phyloP scores from a whole-genome alignment of 2,797 vertebrate genomes.

The Phoebastria nigripes region DNA sequence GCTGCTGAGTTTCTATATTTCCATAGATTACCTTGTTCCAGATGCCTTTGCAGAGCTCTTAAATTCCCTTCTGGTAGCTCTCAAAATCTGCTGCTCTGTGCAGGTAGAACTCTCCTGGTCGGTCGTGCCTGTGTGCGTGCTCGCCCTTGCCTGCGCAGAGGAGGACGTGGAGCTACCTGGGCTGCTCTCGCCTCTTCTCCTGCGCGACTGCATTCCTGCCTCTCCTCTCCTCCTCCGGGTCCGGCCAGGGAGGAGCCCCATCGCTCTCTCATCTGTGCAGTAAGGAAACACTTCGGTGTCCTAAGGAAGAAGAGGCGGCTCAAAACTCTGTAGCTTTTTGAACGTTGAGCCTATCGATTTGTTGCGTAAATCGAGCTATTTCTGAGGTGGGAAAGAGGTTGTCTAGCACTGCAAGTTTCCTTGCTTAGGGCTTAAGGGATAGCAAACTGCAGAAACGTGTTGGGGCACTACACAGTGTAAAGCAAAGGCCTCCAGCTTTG shows the following conservation, averaged over 20 bases:
- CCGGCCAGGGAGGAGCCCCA: not conserved
- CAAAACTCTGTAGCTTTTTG: not conserved
- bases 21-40: not conserved
- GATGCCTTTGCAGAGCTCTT: not conserved
- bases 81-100: not conserved
- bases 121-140: not conserved
- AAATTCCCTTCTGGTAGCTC: not conserved
- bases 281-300: not conserved
- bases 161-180: not conserved
- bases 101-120: not conserved
- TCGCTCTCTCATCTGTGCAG: not conserved
- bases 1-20: not conserved
- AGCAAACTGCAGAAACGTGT: slow-evolving; percentile 7
- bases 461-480: not conserved
- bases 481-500: not conserved
- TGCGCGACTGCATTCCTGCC: not conserved
- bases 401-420: slow-evolving; percentile 28
- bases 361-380: not conserved
- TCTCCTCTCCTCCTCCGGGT: not conserved
- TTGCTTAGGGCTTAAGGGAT: slow-evolving; percentile 27
- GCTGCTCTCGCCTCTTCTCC: not conserved
- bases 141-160: not conserved
- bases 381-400: slow-evolving; percentile 8
- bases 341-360: not conserved
- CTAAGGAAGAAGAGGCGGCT: not conserved